Conservation (phyloP, 2,888 invertebrate genomes). For the Sclerodermus sp. region DNA sequence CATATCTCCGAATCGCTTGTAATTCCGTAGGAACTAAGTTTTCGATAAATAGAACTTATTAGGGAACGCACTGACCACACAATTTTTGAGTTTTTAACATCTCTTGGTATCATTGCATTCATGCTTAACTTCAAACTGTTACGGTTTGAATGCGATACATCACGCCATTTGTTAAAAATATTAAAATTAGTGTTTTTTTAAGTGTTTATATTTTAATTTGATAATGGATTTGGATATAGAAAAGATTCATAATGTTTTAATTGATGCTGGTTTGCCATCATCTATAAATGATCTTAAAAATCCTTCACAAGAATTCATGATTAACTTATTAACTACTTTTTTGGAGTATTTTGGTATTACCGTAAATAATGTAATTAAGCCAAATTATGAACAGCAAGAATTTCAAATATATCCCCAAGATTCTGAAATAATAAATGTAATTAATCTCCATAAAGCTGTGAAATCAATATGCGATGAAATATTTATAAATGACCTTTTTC, state of each 20-base stretch:
- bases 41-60: too few relatives aligned
- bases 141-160: too few relatives aligned
- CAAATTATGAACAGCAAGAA: conserved; percentile 28
- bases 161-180: too few relatives aligned
- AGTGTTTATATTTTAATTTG: too few relatives aligned
- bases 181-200: too few relatives aligned
- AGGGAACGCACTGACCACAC: too few relatives aligned
- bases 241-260: conserved; percentile 25
- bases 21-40: too few relatives aligned
- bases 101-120: too few relatives aligned
- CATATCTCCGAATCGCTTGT: too few relatives aligned
- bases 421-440: conserved; percentile 24
- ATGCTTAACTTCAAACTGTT: too few relatives aligned
- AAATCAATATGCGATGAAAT: conserved; percentile 27
- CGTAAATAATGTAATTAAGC: conserved; percentile 26
- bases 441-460: conserved; percentile 34
- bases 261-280: conserved; percentile 30
- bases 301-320: conserved; percentile 37
- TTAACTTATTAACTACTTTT: conserved; percentile 32
- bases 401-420: conserved; percentile 21
- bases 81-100: too few relatives aligned
- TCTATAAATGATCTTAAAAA: conserved; percentile 32
- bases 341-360: conserved; percentile 31
- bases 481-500: conserved; percentile 32
- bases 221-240: conserved; percentile 28